Evolutionary conservation across 2,113 vertebrate species (phyloP), one percentile per base, ranked within the genome.

Genomic region (Paralichthys olivaceus): DNA sequence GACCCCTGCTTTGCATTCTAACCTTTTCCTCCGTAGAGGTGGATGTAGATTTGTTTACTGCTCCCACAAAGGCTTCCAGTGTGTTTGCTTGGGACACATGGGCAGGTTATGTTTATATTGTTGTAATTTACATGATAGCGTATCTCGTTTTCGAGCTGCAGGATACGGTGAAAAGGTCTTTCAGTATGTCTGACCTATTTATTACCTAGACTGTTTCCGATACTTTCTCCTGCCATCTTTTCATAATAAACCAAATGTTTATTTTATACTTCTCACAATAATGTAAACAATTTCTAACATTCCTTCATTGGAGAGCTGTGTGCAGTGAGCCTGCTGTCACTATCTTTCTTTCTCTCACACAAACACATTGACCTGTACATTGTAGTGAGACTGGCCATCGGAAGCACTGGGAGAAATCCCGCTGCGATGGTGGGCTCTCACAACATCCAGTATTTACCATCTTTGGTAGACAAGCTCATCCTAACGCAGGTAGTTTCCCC

Each of bases 1-100:
- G 7, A 55, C 67, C 6, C 22, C 74, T 69, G 77, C 72, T 87
- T 85, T 88, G 84, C 84, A 87, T 87, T 51, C 43, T 26, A 13
- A 34, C 55, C 28, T 55, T 8, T 20, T 45, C 6, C 54, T 75
- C 11, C 4, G 32, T 63, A 65, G 15, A 37, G 37, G 62, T 32
- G 58, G 11, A 20, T 65, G 43, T 29, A 53, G 17, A 81, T 84
- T 80, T 80, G 53, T 25, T 1, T 58, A 17, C 40, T 49, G 69
- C 63, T 37, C 58, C 45, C 7, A 14, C n/a, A 49, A 0, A 55
- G 28, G 0, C 32, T 0, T 72, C 56, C 56, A 75, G 26, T 47
- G 0, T 49, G 23, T 77, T 69, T 78, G 59, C 56, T 20, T 4
- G 57, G 71, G 62, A 66, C 69, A 75, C 64, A 34, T 13, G 25